Base-by-base conservation (phyloP, 1,140 invertebrate genomes). In the Probaryconus sp. region DNA sequence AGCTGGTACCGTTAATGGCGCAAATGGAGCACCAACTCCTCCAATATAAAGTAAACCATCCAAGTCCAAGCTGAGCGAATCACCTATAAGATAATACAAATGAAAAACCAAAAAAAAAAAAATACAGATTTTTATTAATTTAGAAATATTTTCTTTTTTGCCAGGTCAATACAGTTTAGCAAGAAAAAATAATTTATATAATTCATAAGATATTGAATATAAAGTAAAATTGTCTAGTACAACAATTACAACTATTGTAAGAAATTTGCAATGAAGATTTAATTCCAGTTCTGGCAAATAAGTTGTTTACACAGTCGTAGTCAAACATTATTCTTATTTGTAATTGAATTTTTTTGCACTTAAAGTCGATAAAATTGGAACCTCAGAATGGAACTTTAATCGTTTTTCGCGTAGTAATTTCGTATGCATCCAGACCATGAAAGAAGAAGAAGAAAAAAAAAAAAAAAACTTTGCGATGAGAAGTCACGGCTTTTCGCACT, bases 1-100 rank as follows among this genome's bases (percentile, higher is more conserved):
- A 1, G 94, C 91, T 2, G 97, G 96, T 17, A 95, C 91, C 4
- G 91, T 90, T 5, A 94, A 89, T 5, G 91, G 91, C 11, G 92
- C 91, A 77, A 94, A 93, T 1, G 92, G 90, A 0, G 92, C 90
- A 0, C 95, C 95, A 5, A 96, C 89, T 2, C 96, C 96, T 0
- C 97, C 98, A 3, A 99, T 91, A 81, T 93, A 98, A 50, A 99
- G 88, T 9, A 95, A 92, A 0, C 96, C 96, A 72, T 96, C 95
- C 38, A 97, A 87, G 84, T 98, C 95, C 21, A 98, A 88, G 79
- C 95, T 93, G 64, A 93, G 95, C 0, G 94, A 93, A 80, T 95
- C 94, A 10, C 94, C 94, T 95, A n/a, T n/a, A 79, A 2, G 82
- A 88, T 78, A 78, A 78, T 80, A 35, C 61, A 26, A 31, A 47